Base-by-base conservation (phyloP, 1,140 invertebrate species). In the Zaprionus nigranus region DNA sequence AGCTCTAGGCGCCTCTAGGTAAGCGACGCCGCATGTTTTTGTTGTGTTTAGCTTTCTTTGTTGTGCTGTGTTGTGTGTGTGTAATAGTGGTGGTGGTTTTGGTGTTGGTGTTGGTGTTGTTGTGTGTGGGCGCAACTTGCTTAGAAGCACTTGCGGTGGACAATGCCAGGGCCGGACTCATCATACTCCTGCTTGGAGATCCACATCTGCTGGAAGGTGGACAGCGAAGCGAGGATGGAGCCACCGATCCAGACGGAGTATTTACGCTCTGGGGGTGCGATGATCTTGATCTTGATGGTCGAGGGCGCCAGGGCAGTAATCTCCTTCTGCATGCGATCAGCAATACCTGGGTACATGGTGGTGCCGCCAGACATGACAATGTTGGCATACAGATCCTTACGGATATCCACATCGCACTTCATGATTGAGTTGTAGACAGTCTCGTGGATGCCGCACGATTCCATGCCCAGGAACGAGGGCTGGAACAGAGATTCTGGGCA, bases 141-240 rank as follows among this genome's bases (percentile, higher is more conserved):
- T 97, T 98, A 98, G 95, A 98, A 98, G 95, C 98, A 98, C 94
- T 98, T 98, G 94, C 97, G 96, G 95, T 98, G 97, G 79, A 98
- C 97, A 93, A 98, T 98, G 92, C 96, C 96, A 79, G 97, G 97
- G 81, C 97, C 97, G 90, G 97, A 98, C 93, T 98, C 97, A 93
- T 98, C 97, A 94, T 98, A 98, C 93, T 98, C 97, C 93, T 98
- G 97, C 93, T 98, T 98, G 91, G 96, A 97, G 94, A 99, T 99
- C 98, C 98, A 98, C 97, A 97, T 97, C 93, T 97, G 96, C 93
- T 97, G 97, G 96, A 97, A 97, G 93, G 97, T 97, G 81, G 97
- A 97, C 26, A 97, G 93, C 6, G 97, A 97, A 57, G 97, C 96
- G 79, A 97, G 94, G 92, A 97, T 97, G 78, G 97, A 97, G 74